Conservation (phyloP, 2,113 vertebrate species). For the Pygoscelis adeliae region DNA sequence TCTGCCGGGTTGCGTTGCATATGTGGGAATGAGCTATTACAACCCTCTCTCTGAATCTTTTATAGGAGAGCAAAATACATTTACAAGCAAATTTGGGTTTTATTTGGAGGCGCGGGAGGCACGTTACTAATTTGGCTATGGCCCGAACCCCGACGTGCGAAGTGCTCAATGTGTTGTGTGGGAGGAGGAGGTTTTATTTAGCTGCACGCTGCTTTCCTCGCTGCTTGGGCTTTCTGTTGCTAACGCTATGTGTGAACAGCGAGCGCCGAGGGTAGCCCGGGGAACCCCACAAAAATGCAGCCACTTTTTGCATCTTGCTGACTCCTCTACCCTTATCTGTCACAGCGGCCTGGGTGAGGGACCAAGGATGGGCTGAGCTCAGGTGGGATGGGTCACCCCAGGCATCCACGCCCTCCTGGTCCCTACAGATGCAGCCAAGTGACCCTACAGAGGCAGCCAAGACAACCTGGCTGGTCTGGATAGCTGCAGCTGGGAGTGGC, state of each 20-base stretch:
- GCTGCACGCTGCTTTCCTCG: neutral
- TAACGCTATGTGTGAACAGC: neutral
- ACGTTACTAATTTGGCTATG: slow-evolving; percentile 43
- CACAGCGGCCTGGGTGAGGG: accelerated
- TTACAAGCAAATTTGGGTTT: slow-evolving; percentile 25
- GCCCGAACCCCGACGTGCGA: slow-evolving; percentile 39
- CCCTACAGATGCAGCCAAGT: neutral
- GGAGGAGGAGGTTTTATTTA: slow-evolving; percentile 64
- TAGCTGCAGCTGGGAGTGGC: neutral
- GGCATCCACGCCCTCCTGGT: neutral
- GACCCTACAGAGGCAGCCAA: neutral
- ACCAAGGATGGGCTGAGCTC: neutral
- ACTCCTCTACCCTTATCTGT: neutral
- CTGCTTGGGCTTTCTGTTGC: neutral
- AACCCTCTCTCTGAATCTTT: slow-evolving; percentile 25
- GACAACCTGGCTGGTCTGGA: neutral
- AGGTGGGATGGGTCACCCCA: neutral
- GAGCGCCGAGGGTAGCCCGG: neutral
- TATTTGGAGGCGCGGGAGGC: slow-evolving; percentile 31
- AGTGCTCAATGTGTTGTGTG: slow-evolving; percentile 44
- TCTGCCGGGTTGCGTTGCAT: neutral
- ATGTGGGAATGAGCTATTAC: slow-evolving; percentile 33
- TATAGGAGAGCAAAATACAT: slow-evolving; percentile 21
- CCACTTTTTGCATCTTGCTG: neutral
- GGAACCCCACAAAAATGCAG: neutral